Base-by-base conservation (phyloP, 2,797 vertebrate species). In the Acrossocheilus fasciatus region DNA sequence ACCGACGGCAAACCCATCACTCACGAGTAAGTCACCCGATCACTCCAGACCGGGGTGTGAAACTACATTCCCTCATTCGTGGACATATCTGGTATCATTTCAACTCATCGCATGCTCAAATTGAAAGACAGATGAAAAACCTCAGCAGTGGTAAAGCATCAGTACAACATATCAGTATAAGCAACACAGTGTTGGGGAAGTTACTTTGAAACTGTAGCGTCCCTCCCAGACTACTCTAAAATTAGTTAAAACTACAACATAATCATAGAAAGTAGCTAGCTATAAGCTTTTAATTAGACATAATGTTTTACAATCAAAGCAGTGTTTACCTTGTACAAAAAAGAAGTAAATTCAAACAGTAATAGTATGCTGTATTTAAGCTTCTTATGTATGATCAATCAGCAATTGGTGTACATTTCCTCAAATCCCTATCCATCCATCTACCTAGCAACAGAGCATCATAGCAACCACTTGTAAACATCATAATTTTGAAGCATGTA, bases 1-100 rank as follows among this genome's bases (percentile, higher is more conserved):
- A 97, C 93, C 0, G 54, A 90, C 0, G 91, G 92, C 14, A 94
- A 95, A 87, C 87, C 92, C 68, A 18, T 91, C 15, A 92, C 66
- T 45, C 81, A 82, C 15, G 87, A 84, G 93, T 94, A 92, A 1
- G 92, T 91, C 52, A 87, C 45, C 62, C 2, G 43, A 54, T 70
- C 50, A 68, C 23, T 52, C n/a, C 0, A 2, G 64, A 2, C 30
- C 7, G n/a, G 4, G 39, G 34, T 57, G 43, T 82, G 66, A 72
- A 75, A 77, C 9, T 54, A 39, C 43, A 69, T 84, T 69, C 62
- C 59, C 45, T 3, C 18, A 14, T 7, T 36, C 26, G 26, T 15
- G 0, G 30, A 68, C 59, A 77, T 66, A 26, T 7, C 30, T 84
- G 34, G 20, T 54, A 15, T 84, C 74, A 75, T 36, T 81, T 75